Base-by-base conservation (phyloP, 2,113 vertebrate species). In the Riparia riparia region DNA sequence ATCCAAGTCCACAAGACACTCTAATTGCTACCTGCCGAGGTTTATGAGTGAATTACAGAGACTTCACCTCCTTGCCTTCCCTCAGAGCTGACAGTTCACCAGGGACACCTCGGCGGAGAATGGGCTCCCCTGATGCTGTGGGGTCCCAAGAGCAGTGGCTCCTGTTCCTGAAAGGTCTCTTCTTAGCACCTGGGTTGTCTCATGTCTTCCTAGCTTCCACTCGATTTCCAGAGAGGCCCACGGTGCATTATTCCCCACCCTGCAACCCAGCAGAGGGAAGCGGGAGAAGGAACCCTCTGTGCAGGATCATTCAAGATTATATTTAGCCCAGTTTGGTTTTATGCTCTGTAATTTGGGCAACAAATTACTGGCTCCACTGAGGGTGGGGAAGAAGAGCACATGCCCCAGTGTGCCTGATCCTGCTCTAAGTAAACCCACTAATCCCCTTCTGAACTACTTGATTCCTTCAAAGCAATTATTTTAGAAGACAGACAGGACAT, bases 31-130 rank as follows among this genome's bases (percentile, higher is more conserved):
- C 76, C 44, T 76, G 58, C 15, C 39, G 71, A 50, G 9, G 18
- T 71, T 71, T 79, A 50, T 0, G 0, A 68, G 15, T 26, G 34
- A 71, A 82, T 39, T 80, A 42, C 24, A 64, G 66, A 83, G 44
- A 54, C 20, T 49, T 54, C 21, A 68, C 10, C 22, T 53, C 14
- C 37, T 65, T 39, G 50, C 50, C n/a, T 39, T 69, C 31, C 24
- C 31, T 73, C 68, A 37, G 47, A 63, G n/a, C 18, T 57, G 56
- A 28, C 24, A 37, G 42, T 28, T 32, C 71, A 45, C 2, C 1
- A 0, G 25, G 49, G 34, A 54, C 2, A 3, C 11, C 32, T 34
- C 0, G 0, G 37, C 0, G 0, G 22, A 95, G 39, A 74, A 39
- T 1, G 25, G 9, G n/a, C 14, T 93, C 25, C 29, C 21, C 21